Evolutionary conservation across 2,797 vertebrate genomes (phyloP).

Genomic region (Anas capensis): DNA sequence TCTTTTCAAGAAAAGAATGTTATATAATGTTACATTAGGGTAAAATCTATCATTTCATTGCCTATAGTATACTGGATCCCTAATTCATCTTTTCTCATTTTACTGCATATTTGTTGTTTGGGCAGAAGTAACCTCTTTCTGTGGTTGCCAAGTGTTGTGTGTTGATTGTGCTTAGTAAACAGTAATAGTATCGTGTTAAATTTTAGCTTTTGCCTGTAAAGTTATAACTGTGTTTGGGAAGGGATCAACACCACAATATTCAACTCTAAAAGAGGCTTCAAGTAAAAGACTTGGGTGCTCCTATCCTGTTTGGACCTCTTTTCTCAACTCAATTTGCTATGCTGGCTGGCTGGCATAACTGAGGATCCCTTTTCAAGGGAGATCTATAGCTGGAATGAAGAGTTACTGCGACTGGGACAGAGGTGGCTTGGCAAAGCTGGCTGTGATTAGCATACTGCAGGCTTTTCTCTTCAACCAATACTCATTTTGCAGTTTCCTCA

Average conservation of each 20-base stretch:
- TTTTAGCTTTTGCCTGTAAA: background rate
- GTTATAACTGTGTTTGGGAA: background rate
- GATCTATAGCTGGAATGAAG: background rate
- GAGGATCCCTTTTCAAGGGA: background rate
- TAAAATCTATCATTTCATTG: background rate
- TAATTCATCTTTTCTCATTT: background rate
- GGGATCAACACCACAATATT: background rate
- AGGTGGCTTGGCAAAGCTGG: background rate
- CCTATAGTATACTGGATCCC: background rate
- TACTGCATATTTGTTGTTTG: background rate
- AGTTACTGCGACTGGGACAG: background rate
- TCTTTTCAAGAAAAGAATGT: background rate
- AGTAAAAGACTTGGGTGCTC: background rate
- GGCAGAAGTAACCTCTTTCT: background rate
- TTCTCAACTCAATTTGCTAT: background rate
- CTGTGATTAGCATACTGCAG: background rate
- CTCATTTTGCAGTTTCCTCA: background rate
- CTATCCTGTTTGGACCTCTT: background rate
- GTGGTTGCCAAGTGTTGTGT: background rate
- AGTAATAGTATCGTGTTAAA: background rate
- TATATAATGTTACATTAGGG: background rate
- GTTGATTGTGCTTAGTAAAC: background rate
- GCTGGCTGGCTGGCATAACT: background rate
- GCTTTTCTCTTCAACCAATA: background rate
- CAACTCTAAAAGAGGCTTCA: background rate